Evolutionary conservation across 2,888 invertebrate genomes (phyloP), one percentile per base, ranked within the genome.

Genomic region (Poecilus cupreus): DNA sequence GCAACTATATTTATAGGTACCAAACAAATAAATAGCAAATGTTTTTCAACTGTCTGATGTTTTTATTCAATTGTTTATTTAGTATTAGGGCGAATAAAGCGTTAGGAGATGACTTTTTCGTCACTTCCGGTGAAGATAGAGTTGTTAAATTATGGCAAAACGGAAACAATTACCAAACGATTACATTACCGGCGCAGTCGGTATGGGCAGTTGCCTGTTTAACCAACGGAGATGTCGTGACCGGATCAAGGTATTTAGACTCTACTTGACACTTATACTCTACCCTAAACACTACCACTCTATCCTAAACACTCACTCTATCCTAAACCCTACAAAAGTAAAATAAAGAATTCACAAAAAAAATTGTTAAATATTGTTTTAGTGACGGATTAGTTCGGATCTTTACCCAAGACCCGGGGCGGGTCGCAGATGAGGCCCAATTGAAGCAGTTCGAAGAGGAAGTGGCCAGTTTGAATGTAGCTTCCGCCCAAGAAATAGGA

Each of bases 41-140:
- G n/a, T n/a, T n/a, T n/a, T n/a, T n/a, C n/a, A n/a, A n/a, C n/a
- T n/a, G n/a, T n/a, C n/a, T n/a, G n/a, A 16, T 37, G 79, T 77
- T 75, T 26, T 26, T 85, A 86, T 57, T n/a, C n/a, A n/a, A n/a
- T n/a, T n/a, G n/a, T n/a, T n/a, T n/a, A n/a, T n/a, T n/a, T 88
- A 92, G 92, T 86, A 90, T 94, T 84, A 91, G 92, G 77, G 89
- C 91, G 83, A 92, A 93, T 85, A 90, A 90, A 3, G 89, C 88
- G 0, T 86, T 91, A 0, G 90, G 91, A 6, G 92, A 91, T 18
- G 89, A 90, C 68, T 91, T 93, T 64, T 94, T 97, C 86, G 95
- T 95, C 0, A 95, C 96, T 0, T 93, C 94, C 80, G 95, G 97
- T n/a, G 98, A 98, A 89, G 98, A 98, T 87, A 93, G 95, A 82